Evolutionary conservation across 2,797 vertebrate species (phyloP).

Genomic region (Saxicola maurus): DNA sequence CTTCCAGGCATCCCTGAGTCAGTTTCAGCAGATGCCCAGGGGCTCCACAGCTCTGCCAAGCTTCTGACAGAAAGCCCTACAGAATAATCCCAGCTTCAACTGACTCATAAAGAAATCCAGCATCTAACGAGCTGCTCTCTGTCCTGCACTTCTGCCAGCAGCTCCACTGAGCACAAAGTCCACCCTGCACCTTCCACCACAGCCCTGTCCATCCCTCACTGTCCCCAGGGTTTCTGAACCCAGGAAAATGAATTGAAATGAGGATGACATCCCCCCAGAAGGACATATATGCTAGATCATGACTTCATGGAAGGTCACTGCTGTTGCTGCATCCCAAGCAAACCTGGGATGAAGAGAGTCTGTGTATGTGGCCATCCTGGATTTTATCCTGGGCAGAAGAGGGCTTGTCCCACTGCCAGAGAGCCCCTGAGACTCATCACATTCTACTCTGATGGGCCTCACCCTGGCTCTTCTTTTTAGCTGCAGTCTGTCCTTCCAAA

Average conservation of each 20-base stretch:
- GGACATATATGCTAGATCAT: not conserved
- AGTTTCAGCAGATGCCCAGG: constrained; percentile 37
- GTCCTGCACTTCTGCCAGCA: not conserved
- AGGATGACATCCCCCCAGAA: not conserved
- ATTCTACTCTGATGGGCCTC: not conserved
- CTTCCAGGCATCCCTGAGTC: constrained; percentile 12
- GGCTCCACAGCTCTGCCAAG: constrained; percentile 26
- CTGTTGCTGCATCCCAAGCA: not conserved
- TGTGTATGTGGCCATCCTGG: not conserved
- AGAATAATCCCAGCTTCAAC: not conserved
- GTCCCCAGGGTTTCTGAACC: not conserved
- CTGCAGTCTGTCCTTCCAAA: not conserved
- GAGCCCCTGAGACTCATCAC: rapidly evolving
- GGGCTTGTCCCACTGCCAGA: not conserved
- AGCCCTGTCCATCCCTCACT: not conserved
- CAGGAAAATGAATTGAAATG: not conserved
- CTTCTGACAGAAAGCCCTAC: not conserved
- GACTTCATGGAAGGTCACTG: not conserved
- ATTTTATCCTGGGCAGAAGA: not conserved
- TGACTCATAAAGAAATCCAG: constrained; percentile 26
- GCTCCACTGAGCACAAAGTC: not conserved
- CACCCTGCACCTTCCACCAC: not conserved
- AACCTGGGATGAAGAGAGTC: not conserved
- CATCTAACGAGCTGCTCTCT: not conserved
- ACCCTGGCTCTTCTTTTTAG: not conserved